phyloP scores from a whole-genome alignment of 2,888 invertebrate species.

The Machimus atricapillus region DNA sequence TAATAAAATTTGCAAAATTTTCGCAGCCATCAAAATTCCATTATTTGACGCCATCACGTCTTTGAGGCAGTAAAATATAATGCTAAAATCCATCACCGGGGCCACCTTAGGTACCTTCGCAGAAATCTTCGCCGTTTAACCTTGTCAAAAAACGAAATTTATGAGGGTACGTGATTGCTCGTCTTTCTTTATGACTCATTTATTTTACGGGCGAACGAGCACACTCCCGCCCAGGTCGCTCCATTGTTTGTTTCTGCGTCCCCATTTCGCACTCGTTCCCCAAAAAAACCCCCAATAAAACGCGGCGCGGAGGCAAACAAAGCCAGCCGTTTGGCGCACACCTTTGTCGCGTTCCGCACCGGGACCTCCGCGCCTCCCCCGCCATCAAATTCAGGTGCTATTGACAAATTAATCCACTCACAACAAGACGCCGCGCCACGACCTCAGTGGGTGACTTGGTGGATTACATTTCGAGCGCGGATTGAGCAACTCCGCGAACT shows the following conservation, averaged over 20 bases:
- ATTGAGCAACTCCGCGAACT: neutral
- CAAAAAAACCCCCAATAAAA: neutral
- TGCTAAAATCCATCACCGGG: neutral
- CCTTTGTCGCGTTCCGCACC: neutral
- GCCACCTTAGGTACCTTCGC: neutral
- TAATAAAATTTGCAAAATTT: neutral
- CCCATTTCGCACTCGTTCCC: neutral
- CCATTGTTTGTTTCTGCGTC: neutral
- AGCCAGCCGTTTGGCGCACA: neutral
- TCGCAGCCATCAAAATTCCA: neutral
- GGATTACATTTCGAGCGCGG: neutral
- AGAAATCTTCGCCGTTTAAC: neutral
- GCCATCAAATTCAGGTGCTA: neutral
- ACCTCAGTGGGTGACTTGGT: neutral
- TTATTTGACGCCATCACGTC: neutral
- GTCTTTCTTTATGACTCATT: constrained; percentile 14
- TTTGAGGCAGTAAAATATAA: neutral
- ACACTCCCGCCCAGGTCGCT: neutral
- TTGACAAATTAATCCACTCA: constrained; percentile 15
- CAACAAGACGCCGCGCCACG: constrained; percentile 1
- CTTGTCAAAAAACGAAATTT: neutral
- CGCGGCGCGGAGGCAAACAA: neutral
- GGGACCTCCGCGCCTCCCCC: neutral
- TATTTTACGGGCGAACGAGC: neutral
- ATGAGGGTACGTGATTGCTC: constrained; percentile 23